phyloP scores from a whole-genome alignment of 2,113 vertebrate species.

The Megaleporinus macrocephalus region DNA sequence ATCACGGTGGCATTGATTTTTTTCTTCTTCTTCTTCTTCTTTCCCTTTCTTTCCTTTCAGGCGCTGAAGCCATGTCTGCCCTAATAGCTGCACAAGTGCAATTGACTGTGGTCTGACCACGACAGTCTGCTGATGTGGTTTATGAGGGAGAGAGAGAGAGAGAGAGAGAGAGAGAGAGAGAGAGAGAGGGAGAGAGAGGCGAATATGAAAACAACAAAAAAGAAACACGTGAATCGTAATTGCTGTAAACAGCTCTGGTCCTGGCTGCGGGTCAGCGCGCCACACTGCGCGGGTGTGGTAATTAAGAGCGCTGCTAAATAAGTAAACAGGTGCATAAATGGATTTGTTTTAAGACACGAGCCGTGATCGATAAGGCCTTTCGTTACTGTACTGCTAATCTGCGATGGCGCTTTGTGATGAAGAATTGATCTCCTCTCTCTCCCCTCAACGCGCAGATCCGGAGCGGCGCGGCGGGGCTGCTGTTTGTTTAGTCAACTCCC shows the following conservation, averaged over 20 bases:
- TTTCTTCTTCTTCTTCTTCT: constrained; percentile 37
- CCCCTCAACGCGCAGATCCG: constrained; percentile 80
- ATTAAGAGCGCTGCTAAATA: constrained; percentile 45
- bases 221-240: constrained; percentile 43
- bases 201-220: constrained; percentile 3
- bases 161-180: constrained; percentile 1
- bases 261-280: constrained; percentile 86
- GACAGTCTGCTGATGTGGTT: constrained; percentile 47
- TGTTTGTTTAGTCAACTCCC: constrained; percentile 97
- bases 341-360: constrained; percentile 48
- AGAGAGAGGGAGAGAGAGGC: neutral
- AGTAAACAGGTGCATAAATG: constrained; percentile 56
- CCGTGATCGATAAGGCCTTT: constrained; percentile 79
- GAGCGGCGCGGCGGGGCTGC: constrained; percentile 87
- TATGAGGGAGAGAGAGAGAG: constrained; percentile 32
- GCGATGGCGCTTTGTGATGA: constrained; percentile 89
- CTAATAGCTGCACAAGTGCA: constrained; percentile 48
- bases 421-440: constrained; percentile 86
- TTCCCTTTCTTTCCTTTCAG: constrained; percentile 83
- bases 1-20: constrained; percentile 92
- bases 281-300: constrained; percentile 75
- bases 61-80: constrained; percentile 69
- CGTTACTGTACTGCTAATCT: constrained; percentile 63
- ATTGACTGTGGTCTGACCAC: constrained; percentile 56
- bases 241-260: constrained; percentile 80